Percentiles rank a stretch among this genome's conserved stretches.
These are phyloP conservation scores for Chelonia mydas DNA, from an alignment of 2,797 vertebrate genomes.

Conservation along the genomic window DNA sequence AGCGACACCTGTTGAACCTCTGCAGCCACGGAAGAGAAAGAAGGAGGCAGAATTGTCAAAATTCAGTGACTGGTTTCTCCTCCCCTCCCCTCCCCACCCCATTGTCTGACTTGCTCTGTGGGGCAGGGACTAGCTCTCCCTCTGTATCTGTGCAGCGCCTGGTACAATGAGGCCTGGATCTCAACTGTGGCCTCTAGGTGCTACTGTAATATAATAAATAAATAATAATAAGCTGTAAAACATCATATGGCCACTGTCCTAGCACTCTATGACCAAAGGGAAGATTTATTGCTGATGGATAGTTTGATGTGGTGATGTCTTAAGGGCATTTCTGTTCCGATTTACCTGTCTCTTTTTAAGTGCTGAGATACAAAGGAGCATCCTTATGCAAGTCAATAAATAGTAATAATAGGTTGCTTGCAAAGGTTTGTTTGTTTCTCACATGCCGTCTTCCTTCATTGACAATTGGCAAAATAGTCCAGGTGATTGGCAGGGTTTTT, in stretches of 20 bases:
- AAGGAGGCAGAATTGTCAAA: no score
- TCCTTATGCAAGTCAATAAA: background rate
- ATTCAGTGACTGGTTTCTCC: background rate
- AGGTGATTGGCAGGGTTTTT: background rate
- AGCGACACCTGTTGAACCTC: no score
- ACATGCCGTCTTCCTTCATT: background rate
- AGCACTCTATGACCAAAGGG: background rate
- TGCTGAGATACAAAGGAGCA: background rate
- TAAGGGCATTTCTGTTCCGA: background rate
- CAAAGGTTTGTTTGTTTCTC: background rate
- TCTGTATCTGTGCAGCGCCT: background rate
- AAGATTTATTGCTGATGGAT: background rate
- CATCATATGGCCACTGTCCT: background rate
- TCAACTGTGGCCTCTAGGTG: background rate
- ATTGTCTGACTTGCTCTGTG: no score
- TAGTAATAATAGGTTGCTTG: background rate
- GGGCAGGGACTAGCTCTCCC: background rate
- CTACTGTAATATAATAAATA: background rate
- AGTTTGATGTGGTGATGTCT: background rate
- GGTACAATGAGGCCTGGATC: background rate
- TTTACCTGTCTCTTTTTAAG: conserved; percentile 2
- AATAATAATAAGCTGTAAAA: background rate
- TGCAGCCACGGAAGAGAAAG: no score
- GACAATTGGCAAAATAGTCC: background rate
- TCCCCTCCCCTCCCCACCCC: background rate